Conservation (phyloP, 2,113 vertebrate species). For the Lasiurus cinereus region DNA sequence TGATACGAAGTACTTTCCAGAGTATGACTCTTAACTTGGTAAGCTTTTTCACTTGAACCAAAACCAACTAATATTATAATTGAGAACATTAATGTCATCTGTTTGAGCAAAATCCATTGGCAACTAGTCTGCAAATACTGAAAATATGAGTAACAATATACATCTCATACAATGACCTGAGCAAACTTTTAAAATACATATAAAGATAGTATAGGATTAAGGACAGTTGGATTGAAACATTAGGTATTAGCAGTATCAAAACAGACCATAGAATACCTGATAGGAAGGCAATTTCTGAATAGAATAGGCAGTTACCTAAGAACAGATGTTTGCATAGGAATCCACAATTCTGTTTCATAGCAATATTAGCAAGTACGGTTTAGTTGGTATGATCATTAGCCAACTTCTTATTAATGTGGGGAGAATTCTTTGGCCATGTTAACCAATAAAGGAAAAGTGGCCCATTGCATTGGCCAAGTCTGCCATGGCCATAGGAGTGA, state of each 20-base stretch:
- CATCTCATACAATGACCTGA: background rate
- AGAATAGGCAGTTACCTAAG: background rate
- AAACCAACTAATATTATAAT: background rate
- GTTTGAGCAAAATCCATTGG: background rate
- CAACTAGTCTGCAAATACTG: background rate
- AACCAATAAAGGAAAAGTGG: background rate
- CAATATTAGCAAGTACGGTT: background rate
- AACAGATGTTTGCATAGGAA: background rate
- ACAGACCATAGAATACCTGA: background rate
- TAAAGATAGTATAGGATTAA: background rate
- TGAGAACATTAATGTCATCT: background rate
- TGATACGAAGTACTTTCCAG: background rate
- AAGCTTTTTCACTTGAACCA: background rate
- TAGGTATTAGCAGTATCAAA: background rate
- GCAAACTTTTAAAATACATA: background rate
- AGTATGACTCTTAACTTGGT: background rate
- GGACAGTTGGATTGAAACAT: background rate
- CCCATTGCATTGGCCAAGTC: background rate
- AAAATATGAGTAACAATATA: background rate
- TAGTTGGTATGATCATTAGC: background rate
- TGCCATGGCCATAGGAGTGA: fast-evolving
- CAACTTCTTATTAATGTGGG: background rate
- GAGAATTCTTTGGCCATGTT: background rate
- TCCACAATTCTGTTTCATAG: background rate
- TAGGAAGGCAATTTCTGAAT: background rate